Conservation (phyloP, 2,113 vertebrate species). For the Megalops atlanticus region DNA sequence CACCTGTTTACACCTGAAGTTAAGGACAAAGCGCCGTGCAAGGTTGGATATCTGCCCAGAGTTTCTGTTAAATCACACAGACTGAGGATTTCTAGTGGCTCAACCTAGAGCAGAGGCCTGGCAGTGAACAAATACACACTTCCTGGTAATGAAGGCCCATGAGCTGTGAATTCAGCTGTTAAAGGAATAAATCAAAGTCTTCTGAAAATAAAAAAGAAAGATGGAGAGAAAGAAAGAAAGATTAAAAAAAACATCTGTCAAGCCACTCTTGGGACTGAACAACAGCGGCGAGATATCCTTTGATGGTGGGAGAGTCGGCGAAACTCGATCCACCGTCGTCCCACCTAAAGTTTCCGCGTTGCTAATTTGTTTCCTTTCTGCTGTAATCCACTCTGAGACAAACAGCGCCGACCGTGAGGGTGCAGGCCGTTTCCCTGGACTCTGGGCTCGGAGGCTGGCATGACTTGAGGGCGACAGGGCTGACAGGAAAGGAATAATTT, state of each 20-base stretch:
- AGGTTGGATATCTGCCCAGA: too few species aligned
- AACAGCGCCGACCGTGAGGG: background rate
- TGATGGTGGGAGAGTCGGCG: background rate
- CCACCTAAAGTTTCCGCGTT: background rate
- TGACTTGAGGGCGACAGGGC: too few species aligned
- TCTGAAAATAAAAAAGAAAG: background rate
- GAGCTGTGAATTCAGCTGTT: constrained; percentile 1
- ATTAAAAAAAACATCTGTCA: constrained; percentile 4
- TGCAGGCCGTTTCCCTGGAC: background rate
- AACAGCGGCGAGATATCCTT: background rate
- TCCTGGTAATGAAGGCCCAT: background rate
- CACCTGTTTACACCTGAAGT: too few species aligned
- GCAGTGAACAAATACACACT: background rate
- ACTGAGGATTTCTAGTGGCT: too few species aligned
- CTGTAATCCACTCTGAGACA: background rate
- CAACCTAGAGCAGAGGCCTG: background rate
- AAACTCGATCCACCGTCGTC: background rate
- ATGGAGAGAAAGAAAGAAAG: background rate
- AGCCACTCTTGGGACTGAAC: background rate
- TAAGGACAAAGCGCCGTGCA: too few species aligned
- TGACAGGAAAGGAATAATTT: too few species aligned
- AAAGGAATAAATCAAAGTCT: background rate
- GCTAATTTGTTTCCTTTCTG: background rate
- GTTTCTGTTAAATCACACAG: too few species aligned
- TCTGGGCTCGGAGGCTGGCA: too few species aligned